Conservation (phyloP, 2,888 invertebrate species). For the Rutpela maculata region DNA sequence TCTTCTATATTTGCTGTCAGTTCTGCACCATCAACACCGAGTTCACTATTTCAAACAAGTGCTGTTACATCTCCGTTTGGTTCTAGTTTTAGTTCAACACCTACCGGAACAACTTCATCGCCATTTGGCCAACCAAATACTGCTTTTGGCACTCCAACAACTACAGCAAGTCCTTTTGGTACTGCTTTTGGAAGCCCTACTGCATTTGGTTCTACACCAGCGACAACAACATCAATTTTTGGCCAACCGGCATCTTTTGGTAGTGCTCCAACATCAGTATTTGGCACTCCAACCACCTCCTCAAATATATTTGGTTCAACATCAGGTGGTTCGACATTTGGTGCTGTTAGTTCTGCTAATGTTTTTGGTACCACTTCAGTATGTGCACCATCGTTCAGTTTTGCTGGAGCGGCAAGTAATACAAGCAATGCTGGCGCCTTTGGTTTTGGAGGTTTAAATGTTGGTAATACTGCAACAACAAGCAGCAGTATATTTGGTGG, state of each 20-base stretch:
- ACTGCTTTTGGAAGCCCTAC: slow-evolving; percentile 54
- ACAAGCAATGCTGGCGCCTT: slow-evolving; percentile 54
- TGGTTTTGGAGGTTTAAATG: slow-evolving; percentile 63
- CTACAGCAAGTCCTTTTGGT: slow-evolving; percentile 52
- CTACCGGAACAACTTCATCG: slow-evolving; percentile 30
- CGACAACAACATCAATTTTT: slow-evolving; percentile 61
- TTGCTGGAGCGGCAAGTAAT: slow-evolving; percentile 50
- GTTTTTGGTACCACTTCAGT: slow-evolving; percentile 57
- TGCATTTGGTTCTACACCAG: slow-evolving; percentile 49
- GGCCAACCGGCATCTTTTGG: slow-evolving; percentile 67
- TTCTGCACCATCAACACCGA: slow-evolving; percentile 28
- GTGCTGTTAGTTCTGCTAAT: slow-evolving; percentile 52
- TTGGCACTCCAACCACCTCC: slow-evolving; percentile 59
- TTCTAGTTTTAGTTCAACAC: slow-evolving; percentile 26
- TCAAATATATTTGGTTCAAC: slow-evolving; percentile 58
- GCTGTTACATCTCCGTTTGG: slow-evolving; percentile 62
- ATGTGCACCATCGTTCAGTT: slow-evolving; percentile 55
- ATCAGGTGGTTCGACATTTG: slow-evolving; percentile 52
- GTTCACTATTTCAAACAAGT: slow-evolving; percentile 49
- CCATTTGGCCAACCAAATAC: slow-evolving; percentile 42
- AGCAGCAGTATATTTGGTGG: slow-evolving; percentile 59
- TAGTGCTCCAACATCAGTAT: slow-evolving; percentile 65
- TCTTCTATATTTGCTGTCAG: slow-evolving; percentile 26
- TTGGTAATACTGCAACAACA: slow-evolving; percentile 56
- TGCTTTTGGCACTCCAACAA: slow-evolving; percentile 43